Conservation (phyloP, 2,888 invertebrate species). For the Kuschelorhynchus macadamiae region DNA sequence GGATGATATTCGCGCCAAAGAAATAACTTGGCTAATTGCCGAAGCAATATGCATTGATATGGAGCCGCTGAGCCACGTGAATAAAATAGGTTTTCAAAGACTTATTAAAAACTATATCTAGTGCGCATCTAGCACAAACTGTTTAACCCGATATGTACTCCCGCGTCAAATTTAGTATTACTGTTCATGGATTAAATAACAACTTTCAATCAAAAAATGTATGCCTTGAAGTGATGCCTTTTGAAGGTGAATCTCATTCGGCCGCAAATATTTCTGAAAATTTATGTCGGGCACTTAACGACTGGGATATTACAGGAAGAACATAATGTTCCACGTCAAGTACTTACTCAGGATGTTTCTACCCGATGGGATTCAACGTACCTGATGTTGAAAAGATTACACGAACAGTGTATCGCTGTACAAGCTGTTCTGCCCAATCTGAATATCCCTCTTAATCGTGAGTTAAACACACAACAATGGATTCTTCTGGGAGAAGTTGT, state of each 20-base stretch:
- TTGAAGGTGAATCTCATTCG: too few species aligned
- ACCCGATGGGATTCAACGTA: background rate
- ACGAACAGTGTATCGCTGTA: too few species aligned
- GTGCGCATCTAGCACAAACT: background rate
- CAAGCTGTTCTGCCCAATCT: conserved; percentile 10
- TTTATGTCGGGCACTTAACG: background rate
- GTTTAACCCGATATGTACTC: too few species aligned
- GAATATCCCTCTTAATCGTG: background rate
- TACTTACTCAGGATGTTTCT: background rate
- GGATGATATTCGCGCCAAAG: background rate
- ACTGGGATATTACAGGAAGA: background rate
- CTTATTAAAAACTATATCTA: background rate
- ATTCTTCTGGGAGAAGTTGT: background rate
- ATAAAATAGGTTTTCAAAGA: background rate
- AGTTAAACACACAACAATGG: background rate
- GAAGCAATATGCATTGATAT: too few species aligned
- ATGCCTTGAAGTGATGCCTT: background rate
- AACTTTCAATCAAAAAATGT: background rate
- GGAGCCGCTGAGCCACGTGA: too few species aligned
- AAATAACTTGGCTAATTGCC: background rate
- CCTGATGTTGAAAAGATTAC: too few species aligned
- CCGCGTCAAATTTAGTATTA: too few species aligned
- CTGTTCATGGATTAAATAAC: background rate
- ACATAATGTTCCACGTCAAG: background rate
- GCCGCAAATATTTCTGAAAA: too few species aligned